phyloP scores from a whole-genome alignment of 1,140 invertebrate species.

The Meloidogyne hapla region DNA sequence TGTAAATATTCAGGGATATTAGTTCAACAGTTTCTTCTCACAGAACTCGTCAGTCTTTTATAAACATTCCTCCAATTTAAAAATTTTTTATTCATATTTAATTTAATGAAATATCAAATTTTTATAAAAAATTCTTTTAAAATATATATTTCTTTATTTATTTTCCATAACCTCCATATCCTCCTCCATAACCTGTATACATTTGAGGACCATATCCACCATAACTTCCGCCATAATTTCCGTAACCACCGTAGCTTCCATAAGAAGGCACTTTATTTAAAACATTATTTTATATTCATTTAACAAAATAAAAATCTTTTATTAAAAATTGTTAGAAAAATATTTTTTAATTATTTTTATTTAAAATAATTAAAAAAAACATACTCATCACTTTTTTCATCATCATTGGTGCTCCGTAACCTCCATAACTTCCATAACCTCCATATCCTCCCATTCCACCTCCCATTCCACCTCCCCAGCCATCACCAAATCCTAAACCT shows the following conservation, averaged over 20 bases:
- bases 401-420: neutral
- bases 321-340: too few species aligned
- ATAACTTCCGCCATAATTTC: neutral
- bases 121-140: neutral
- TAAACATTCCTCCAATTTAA: too few species aligned
- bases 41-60: too few species aligned
- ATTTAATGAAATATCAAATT: neutral
- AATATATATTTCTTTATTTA: neutral
- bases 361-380: neutral
- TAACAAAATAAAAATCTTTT: too few species aligned
- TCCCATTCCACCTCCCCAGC: neutral
- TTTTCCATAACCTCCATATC: neutral
- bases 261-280: neutral
- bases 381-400: constrained; percentile 2
- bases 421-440: neutral
- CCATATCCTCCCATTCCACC: neutral
- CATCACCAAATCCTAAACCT: neutral
- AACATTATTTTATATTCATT: too few species aligned
- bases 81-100: neutral
- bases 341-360: too few species aligned
- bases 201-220: neutral
- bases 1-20: neutral
- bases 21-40: neutral
- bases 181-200: neutral
- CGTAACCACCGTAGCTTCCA: neutral